Conservation (phyloP, 2,888 invertebrate genomes). For the Antitype chi region DNA sequence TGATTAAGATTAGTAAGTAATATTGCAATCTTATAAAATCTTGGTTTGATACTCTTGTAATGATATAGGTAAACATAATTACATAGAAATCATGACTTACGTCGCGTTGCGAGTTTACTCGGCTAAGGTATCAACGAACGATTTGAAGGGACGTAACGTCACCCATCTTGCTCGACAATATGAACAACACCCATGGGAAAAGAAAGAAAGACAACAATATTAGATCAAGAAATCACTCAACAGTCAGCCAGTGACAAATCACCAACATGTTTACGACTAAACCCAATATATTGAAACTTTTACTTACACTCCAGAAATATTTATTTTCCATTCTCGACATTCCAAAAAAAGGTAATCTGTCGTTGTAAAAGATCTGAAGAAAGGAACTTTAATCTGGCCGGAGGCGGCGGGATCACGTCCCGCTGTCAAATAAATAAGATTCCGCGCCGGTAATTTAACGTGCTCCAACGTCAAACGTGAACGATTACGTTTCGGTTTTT, state of each 20-base stretch:
- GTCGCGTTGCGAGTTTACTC: not conserved
- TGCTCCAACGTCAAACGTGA: slow-evolving; percentile 76
- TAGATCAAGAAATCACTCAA: slow-evolving; percentile 42
- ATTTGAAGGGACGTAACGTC: not conserved
- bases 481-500: slow-evolving; percentile 73
- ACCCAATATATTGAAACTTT: slow-evolving; percentile 50
- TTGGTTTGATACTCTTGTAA: not conserved
- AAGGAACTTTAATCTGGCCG: slow-evolving; percentile 67
- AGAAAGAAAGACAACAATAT: slow-evolving; percentile 16
- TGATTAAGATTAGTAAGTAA: not conserved
- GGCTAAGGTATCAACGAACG: not conserved
- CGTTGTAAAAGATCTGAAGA: slow-evolving; percentile 69
- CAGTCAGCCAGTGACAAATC: slow-evolving; percentile 29
- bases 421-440: slow-evolving; percentile 76
- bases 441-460: slow-evolving; percentile 76
- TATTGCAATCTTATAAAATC: not conserved
- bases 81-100: not conserved
- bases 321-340: slow-evolving; percentile 61
- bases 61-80: not conserved
- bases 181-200: not conserved
- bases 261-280: slow-evolving; percentile 50
- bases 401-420: slow-evolving; percentile 64
- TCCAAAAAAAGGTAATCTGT: slow-evolving; percentile 67
- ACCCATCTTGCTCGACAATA: not conserved
- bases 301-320: slow-evolving; percentile 51